Conservation (phyloP, 2,797 vertebrate species). For the Borostomias antarcticus region DNA sequence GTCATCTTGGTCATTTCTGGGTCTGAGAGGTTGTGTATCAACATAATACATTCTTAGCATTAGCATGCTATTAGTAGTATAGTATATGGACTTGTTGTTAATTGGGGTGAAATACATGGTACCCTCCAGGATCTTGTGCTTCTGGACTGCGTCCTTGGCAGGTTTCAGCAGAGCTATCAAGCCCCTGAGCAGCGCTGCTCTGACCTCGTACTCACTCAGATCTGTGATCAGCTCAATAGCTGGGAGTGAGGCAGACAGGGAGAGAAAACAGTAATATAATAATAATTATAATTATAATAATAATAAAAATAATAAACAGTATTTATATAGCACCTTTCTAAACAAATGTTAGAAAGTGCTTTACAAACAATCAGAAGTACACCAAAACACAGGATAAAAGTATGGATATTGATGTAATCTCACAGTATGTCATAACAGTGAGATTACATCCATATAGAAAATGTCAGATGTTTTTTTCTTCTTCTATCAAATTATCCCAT, state of each 20-base stretch:
- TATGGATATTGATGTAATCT: too few relatives aligned
- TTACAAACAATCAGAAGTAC: too few relatives aligned
- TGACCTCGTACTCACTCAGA: constrained; percentile 70
- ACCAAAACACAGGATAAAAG: too few relatives aligned
- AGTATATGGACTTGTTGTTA: not conserved
- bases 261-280: too few relatives aligned
- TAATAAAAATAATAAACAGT: too few relatives aligned
- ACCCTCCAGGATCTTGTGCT: constrained; percentile 68
- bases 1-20: constrained; percentile 38
- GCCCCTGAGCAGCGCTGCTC: constrained; percentile 67
- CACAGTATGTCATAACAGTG: too few relatives aligned
- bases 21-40: constrained; percentile 50
- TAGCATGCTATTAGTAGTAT: not conserved
- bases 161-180: constrained; percentile 78
- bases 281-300: too few relatives aligned
- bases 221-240: constrained; percentile 78
- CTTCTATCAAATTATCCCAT: too few relatives aligned
- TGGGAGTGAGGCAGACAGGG: constrained; percentile 47
- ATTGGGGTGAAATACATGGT: constrained; percentile 4
- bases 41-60: not conserved
- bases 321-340: too few relatives aligned
- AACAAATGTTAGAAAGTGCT: too few relatives aligned
- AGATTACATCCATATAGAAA: too few relatives aligned
- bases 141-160: constrained; percentile 33
- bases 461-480: too few relatives aligned